Evolutionary conservation across 2,797 vertebrate species (phyloP), one percentile per base, ranked within the genome.

Genomic region (Acanthis flammea): DNA sequence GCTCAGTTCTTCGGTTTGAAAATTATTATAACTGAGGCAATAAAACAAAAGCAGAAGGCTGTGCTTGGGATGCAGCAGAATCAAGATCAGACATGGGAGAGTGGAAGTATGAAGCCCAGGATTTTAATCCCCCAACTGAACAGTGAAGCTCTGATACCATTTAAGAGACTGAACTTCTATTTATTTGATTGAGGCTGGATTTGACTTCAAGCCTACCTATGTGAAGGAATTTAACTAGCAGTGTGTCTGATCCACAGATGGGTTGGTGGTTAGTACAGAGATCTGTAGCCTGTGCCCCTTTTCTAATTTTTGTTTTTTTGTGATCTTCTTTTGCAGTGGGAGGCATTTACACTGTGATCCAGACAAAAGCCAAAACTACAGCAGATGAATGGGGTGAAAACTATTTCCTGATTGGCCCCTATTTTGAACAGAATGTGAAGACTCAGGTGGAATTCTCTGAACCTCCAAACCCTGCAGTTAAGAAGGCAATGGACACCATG

Each of bases 301-400:
- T 82, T 51, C 42, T 62, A 55, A 24, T 44, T 70, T 44, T 45
- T 78, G 18, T 48, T 90, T 19, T 89, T 89, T 87, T 37, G 27
- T 92, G 30, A 25, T 95, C 37, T 76, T 96, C 86, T 94, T 66
- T 86, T 95, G 50, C 97, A 99, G 99, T 99, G 60, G 99, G 99
- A 74, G 99, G 99, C 63, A 99, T 99, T 97, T 99, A 98, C 96
- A 99, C 99, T 0, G 99, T 99, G 94, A 99, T 99, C 94, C 99
- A 99, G 98, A 99, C 99, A 35, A 99, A 99, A 95, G 98, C 99
- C n/a, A 99, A 98, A 97, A 98, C 98, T 80, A 99, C 99, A 0
- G 98, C 98, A 70, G 99, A 99, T 18, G 99, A 99, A 94, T 99
- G 99, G 99, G 99, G 99, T 2, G 99, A 99, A 76, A 99, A 99